A percentile compares a stretch with the other conserved stretches of the same genome.
Evolutionary conservation across 2,888 invertebrate species (phyloP).

Genomic region (Cylloceria caligata): DNA sequence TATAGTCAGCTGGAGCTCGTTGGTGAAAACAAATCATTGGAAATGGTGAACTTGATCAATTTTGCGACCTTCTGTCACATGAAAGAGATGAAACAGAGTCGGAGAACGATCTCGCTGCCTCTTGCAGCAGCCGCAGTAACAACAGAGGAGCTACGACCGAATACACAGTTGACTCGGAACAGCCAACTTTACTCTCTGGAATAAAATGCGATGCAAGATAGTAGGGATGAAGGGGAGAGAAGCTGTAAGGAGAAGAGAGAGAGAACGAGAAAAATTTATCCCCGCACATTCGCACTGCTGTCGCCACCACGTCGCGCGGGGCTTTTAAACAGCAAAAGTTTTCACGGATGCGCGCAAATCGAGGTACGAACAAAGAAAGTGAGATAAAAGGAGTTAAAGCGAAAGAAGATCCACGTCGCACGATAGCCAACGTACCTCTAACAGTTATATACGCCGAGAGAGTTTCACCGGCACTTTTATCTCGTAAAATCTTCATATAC

Average conservation of each 20-base stretch:
- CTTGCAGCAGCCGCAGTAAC: not conserved
- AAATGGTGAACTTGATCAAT: conserved; percentile 59
- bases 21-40: conserved; percentile 45
- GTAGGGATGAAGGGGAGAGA: conserved; percentile 16
- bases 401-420: conserved; percentile 54
- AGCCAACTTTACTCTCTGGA: conserved; percentile 55
- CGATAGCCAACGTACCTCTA: conserved; percentile 36
- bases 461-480: conserved; percentile 60
- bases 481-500: conserved; percentile 44
- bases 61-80: not conserved
- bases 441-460: conserved; percentile 47
- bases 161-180: conserved; percentile 37
- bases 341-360: conserved; percentile 55
- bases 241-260: conserved; percentile 28
- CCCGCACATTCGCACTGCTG: conserved; percentile 53
- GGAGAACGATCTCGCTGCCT: not conserved
- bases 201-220: conserved; percentile 51
- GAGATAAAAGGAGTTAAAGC: conserved; percentile 58
- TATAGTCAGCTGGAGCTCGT: conserved; percentile 30
- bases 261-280: conserved; percentile 54
- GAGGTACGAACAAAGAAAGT: conserved; percentile 28
- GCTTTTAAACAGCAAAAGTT: conserved; percentile 54
- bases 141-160: not conserved
- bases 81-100: not conserved
- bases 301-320: conserved; percentile 56